Evolutionary conservation across 92 coral and sea anemone genomes (phyloP).

Genomic region (Parazoanthus atlanticus): DNA sequence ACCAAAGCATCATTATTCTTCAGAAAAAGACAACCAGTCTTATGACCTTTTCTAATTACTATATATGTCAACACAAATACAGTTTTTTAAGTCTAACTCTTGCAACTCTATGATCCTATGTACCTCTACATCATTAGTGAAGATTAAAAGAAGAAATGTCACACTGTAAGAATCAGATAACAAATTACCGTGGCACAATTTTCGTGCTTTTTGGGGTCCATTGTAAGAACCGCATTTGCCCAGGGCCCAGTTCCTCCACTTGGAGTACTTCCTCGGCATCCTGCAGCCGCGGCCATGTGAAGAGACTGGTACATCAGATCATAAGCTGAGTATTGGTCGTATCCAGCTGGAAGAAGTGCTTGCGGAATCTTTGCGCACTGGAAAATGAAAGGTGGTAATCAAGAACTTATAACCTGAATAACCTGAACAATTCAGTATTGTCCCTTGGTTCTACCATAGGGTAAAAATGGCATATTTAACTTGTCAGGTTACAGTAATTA

Average conservation of each 20-base stretch:
- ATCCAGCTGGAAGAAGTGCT: slow-evolving; percentile 44
- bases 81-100: no score
- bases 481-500: no score
- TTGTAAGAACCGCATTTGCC: not conserved
- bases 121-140: not conserved
- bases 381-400: not conserved
- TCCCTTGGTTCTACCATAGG: not conserved
- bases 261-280: slow-evolving; percentile 60
- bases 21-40: no score
- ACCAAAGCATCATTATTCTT: no score
- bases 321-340: slow-evolving; percentile 34
- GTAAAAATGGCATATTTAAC: no score
- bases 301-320: slow-evolving; percentile 62
- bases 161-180: no score
- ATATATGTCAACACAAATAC: no score
- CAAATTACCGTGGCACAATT: not conserved
- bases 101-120: not conserved
- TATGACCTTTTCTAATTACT: no score
- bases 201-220: not conserved
- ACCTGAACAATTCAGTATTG: no score
- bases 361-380: slow-evolving; percentile 33
- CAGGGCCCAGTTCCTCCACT: slow-evolving; percentile 26
- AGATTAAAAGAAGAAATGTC: not conserved
- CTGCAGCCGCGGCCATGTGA: slow-evolving; percentile 64
- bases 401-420: not conserved